A percentile compares a stretch with the other conserved stretches of the same genome.
Conservation (phyloP, 2,113 vertebrate species). For the Mormyrus lacerda region DNA sequence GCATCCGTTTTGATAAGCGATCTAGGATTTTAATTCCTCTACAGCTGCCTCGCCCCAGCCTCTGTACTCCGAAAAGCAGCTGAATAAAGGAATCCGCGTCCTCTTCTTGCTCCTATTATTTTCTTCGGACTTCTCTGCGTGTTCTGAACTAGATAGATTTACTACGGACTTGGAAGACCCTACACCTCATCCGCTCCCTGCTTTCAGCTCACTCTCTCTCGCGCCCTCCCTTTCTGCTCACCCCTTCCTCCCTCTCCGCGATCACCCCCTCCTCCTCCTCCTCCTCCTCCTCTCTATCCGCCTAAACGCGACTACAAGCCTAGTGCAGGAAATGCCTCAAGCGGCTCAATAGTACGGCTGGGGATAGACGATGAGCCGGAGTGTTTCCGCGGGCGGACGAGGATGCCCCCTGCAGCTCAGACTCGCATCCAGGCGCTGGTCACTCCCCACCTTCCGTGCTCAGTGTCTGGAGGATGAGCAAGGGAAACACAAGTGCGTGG, state of each 20-base stretch:
- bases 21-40: slow-evolving; percentile 26
- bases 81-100: slow-evolving; percentile 26
- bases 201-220: slow-evolving; percentile 39
- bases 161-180: slow-evolving; percentile 42
- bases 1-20: slow-evolving; percentile 47
- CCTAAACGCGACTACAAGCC: slow-evolving; percentile 17
- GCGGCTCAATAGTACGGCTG: slow-evolving; percentile 52
- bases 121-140: slow-evolving; percentile 31
- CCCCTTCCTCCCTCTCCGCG: slow-evolving; percentile 36
- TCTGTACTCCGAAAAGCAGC: slow-evolving; percentile 29
- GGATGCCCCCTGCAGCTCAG: slow-evolving; percentile 64
- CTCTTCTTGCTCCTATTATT: slow-evolving; percentile 28
- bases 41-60: slow-evolving; percentile 30
- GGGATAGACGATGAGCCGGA: slow-evolving; percentile 29
- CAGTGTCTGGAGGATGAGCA: not conserved
- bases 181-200: slow-evolving; percentile 35
- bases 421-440: slow-evolving; percentile 31
- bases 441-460: not conserved
- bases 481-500: not conserved
- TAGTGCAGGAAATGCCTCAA: slow-evolving; percentile 61
- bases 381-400: slow-evolving; percentile 34
- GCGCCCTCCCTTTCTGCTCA: slow-evolving; percentile 42
- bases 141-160: slow-evolving; percentile 45
- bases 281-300: slow-evolving; percentile 31
- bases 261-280: slow-evolving; percentile 37